These are phyloP conservation scores for Ginglymostoma cirratum DNA, from an alignment of 2,113 vertebrate genomes.

Conservation along the genomic window DNA sequence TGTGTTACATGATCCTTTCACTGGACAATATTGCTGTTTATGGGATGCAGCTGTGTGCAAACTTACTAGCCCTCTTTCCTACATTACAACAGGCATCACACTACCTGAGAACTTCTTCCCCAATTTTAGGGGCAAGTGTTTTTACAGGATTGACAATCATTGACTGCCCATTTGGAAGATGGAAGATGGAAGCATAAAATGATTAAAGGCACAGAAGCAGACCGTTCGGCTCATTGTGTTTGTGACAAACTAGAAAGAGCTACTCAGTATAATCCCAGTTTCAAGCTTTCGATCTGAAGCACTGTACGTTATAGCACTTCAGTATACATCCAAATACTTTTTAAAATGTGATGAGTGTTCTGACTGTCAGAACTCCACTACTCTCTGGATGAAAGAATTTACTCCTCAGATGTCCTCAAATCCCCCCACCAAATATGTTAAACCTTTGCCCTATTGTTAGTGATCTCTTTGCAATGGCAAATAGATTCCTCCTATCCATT, in stretches of 20 bases:
- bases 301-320: background rate
- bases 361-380: background rate
- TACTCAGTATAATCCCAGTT: background rate
- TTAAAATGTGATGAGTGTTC: background rate
- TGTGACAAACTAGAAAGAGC: background rate
- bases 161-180: background rate
- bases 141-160: background rate
- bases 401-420: background rate
- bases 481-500: too few species aligned
- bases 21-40: too few species aligned
- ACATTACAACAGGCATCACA: background rate
- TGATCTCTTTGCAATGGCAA: background rate
- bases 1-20: too few species aligned
- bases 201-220: background rate
- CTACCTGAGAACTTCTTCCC: background rate
- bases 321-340: background rate
- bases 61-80: background rate
- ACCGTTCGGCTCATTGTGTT: background rate
- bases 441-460: background rate
- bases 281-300: background rate
- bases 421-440: background rate
- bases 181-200: background rate
- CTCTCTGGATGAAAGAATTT: too few species aligned
- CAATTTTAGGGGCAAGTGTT: background rate
- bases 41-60: background rate